phyloP scores from a whole-genome alignment of 2,888 invertebrate genomes.

The Lycaena phlaeas region DNA sequence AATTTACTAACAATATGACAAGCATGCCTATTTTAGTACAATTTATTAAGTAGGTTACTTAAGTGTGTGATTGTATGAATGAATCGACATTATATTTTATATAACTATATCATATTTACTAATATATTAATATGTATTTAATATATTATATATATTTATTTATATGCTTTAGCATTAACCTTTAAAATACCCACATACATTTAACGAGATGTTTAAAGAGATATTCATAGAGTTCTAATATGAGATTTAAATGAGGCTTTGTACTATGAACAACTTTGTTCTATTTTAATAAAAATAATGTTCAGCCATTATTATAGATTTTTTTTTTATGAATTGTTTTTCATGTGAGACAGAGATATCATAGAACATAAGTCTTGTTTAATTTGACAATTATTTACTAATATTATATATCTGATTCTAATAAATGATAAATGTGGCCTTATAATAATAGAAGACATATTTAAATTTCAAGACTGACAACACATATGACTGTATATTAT shows the following conservation, averaged over 20 bases:
- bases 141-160: background rate
- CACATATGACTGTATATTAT: background rate
- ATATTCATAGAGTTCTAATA: background rate
- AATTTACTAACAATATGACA: constrained; percentile 56
- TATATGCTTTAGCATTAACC: too few relatives aligned
- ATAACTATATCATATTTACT: background rate
- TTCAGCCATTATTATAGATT: too few relatives aligned
- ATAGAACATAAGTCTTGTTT: too few relatives aligned
- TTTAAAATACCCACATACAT: too few relatives aligned
- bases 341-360: too few relatives aligned
- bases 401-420: background rate
- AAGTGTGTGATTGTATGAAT: constrained; percentile 42
- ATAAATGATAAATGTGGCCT: background rate
- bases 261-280: too few relatives aligned
- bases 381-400: too few relatives aligned
- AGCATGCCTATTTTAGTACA: constrained; percentile 71
- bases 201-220: too few relatives aligned
- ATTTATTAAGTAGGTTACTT: constrained; percentile 43
- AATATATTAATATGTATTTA: background rate
- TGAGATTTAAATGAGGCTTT: too few relatives aligned
- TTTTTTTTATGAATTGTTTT: too few relatives aligned
- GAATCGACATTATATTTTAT: constrained; percentile 14
- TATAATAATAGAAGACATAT: background rate
- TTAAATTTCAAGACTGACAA: background rate
- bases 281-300: too few relatives aligned